Percentiles rank a stretch among this genome's conserved stretches.
These are phyloP conservation scores for Gryllus bimaculatus DNA, from an alignment of 1,140 invertebrate species.

Conservation along the genomic window DNA sequence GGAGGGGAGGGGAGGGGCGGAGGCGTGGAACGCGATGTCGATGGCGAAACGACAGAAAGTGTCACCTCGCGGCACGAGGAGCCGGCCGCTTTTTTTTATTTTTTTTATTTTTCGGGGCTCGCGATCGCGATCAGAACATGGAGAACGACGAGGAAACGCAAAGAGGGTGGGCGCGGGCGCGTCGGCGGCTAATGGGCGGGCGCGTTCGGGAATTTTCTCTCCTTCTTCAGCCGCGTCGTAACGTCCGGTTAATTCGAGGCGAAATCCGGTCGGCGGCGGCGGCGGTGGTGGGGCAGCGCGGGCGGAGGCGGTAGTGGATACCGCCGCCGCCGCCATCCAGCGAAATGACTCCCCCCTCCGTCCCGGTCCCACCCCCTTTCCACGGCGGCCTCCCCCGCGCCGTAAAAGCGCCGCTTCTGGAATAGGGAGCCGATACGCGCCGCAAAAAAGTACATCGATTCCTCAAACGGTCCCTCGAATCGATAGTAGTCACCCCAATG, in stretches of 20 bases:
- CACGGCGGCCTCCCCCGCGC: too few relatives aligned
- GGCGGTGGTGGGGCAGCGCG: too few relatives aligned
- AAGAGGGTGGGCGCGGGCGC: too few relatives aligned
- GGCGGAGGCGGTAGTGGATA: too few relatives aligned
- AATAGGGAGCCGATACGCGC: not conserved
- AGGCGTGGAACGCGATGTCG: not conserved
- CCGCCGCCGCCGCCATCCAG: not conserved
- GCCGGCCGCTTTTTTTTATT: too few relatives aligned
- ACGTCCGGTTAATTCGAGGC: not conserved
- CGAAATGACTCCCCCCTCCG: not conserved
- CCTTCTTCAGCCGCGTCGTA: not conserved
- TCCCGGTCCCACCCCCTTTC: not conserved
- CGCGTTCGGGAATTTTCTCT: not conserved
- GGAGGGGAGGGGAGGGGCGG: too few relatives aligned
- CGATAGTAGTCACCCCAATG: not conserved
- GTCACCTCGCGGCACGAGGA: not conserved
- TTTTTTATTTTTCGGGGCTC: not conserved
- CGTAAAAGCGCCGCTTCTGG: not conserved
- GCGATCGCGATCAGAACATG: not conserved
- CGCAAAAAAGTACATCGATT: not conserved
- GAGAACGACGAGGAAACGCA: too few relatives aligned
- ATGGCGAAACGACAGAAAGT: not conserved
- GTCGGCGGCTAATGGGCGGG: not conserved
- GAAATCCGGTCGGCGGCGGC: not conserved
- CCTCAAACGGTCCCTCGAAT: not conserved